Conservation (phyloP, 1,140 invertebrate genomes). For the Hyles euphorbiae region DNA sequence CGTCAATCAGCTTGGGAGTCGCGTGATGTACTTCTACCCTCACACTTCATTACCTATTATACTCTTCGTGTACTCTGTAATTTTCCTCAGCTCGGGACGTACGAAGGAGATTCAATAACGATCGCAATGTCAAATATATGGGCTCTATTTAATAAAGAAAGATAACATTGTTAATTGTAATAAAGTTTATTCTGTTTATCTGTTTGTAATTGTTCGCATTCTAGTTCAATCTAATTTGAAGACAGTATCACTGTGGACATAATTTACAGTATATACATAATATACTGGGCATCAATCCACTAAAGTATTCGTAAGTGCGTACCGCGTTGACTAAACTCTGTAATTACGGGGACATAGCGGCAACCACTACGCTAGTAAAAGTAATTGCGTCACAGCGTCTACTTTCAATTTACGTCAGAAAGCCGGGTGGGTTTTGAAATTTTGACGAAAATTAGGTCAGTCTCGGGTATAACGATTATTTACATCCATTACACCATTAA, state of each 20-base stretch:
- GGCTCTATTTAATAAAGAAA: background rate
- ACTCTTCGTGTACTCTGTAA: constrained; percentile 19
- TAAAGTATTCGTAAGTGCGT: no score
- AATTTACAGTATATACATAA: no score
- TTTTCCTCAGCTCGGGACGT: background rate
- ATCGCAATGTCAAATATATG: background rate
- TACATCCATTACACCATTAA: constrained; percentile 1
- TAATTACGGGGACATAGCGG: no score
- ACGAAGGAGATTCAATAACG: no score
- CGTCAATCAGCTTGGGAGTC: constrained; percentile 50
- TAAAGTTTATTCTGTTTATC: no score
- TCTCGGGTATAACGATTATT: background rate
- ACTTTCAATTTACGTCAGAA: constrained; percentile 29
- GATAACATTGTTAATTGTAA: background rate
- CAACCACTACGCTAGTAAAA: no score
- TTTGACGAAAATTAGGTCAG: background rate
- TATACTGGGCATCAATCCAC: no score
- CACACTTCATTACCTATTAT: constrained; percentile 31
- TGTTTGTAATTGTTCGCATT: no score
- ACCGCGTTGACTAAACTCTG: no score
- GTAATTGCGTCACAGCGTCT: constrained; percentile 29
- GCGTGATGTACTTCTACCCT: constrained; percentile 17
- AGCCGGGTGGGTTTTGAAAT: constrained; percentile 12
- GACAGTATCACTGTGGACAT: no score
- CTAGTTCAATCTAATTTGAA: no score